Percentiles rank a stretch among this genome's conserved stretches.
Evolutionary conservation across 2,888 invertebrate genomes (phyloP).

Genomic region (Schizotus pectinicornis): DNA sequence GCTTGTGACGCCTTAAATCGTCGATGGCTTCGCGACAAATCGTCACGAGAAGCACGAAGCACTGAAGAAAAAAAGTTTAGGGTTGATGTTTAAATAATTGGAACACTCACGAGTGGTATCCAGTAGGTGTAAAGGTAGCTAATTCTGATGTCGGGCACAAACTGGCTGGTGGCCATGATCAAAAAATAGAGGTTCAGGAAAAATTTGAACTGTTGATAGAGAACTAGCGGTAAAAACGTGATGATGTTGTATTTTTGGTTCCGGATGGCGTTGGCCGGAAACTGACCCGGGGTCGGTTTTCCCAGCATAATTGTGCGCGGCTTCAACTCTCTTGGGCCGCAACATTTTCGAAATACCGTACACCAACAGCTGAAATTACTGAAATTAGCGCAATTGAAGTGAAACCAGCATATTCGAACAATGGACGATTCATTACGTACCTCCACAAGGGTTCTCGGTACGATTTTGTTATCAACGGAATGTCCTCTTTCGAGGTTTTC

Average conservation of each 20-base stretch:
- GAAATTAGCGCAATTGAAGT: conserved; percentile 1
- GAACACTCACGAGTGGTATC: conserved; percentile 82
- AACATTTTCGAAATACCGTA: conserved; percentile 75
- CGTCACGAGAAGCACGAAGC: conserved; percentile 95
- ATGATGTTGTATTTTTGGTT: conserved; percentile 98
- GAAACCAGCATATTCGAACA: not conserved
- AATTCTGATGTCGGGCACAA: conserved; percentile 94
- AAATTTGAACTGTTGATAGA: conserved; percentile 98
- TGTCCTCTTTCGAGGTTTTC: conserved; percentile 67
- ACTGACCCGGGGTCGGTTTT: conserved; percentile 78
- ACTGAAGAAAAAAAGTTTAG: conserved; percentile 51
- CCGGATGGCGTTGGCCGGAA: conserved; percentile 93
- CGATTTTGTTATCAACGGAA: conserved; percentile 71
- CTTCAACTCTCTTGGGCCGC: conserved; percentile 75
- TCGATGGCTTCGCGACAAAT: conserved; percentile 96
- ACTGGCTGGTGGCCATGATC: conserved; percentile 97
- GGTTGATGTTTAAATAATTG: not conserved
- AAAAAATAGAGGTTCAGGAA: conserved; percentile 98
- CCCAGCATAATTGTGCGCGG: conserved; percentile 81
- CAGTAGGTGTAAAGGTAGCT: conserved; percentile 99
- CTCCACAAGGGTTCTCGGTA: conserved; percentile 65
- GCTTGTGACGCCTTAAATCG: conserved; percentile 88
- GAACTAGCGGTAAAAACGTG: conserved; percentile 87
- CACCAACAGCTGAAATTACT: conserved; percentile 72
- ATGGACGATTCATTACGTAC: conserved; percentile 45